Base-by-base conservation (phyloP, 2,113 vertebrate species). In the Limanda limanda region DNA sequence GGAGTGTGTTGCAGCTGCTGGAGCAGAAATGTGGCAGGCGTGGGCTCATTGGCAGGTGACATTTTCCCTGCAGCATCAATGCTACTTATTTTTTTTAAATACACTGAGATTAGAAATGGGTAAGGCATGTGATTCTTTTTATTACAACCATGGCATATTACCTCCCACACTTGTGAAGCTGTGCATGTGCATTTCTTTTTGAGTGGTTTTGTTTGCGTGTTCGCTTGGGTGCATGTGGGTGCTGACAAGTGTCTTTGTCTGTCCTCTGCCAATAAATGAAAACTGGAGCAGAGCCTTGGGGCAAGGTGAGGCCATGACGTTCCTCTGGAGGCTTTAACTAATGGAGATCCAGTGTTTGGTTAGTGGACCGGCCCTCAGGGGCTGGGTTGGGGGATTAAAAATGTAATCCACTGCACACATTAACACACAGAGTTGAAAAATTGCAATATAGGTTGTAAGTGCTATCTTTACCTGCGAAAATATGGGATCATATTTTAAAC, bases 181-280 rank as follows among this genome's bases (percentile, higher is more conserved):
- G 31, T 23, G 15, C 69, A 31, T 64, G 42, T 65, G 69, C 52
- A 42, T 42, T 42, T 42, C 40, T 63, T 66, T 56, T 58, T 59
- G 37, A 48, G 15, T n/a, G 25, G 24, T 11, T 11, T 5, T 55
- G 60, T 72, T 21, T 54, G 51, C 48, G 24, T 74, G 62, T 42
- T 17, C 37, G 64, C 70, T 45, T 62, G 54, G 25, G n/a, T 78
- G 83, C 70, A 78, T 71, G 62, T 47, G 68, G 59, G 86, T 76
- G 76, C 83, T 89, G 89, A 91, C 86, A 90, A 87, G 80, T 90
- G 89, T 89, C 91, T 88, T 90, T 85, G 81, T 90, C 80, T 83
- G 83, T 77, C 85, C 78, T 82, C 74, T 80, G 62, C 78, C 59
- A 81, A 76, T 81, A 87, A 90, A 79, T 79, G 76, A 88, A 56